Conservation (phyloP, 2,888 invertebrate genomes). For the Heliconius ismenius region DNA sequence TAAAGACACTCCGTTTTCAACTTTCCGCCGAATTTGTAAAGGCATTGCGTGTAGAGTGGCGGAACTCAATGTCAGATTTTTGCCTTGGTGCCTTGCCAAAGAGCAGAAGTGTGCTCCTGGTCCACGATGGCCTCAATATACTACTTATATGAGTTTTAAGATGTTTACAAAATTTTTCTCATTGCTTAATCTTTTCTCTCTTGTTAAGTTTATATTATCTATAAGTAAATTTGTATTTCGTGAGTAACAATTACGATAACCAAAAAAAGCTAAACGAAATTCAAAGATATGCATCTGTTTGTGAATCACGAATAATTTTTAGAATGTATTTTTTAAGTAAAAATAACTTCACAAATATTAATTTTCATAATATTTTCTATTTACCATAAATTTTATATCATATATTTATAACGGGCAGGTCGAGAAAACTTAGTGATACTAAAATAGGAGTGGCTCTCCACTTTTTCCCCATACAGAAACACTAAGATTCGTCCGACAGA, state of each 20-base stretch:
- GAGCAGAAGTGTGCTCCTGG: no score
- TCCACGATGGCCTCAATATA: no score
- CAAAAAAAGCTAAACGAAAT: constrained; percentile 2
- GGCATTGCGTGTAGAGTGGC: no score
- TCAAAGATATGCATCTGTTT: background rate
- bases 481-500: no score
- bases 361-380: background rate
- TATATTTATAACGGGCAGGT: background rate
- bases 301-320: constrained; percentile 5
- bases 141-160: background rate
- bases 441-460: no score
- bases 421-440: background rate
- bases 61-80: no score
- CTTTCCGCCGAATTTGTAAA: no score
- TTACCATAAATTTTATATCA: background rate
- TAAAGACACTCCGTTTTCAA: no score
- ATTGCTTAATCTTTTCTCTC: no score
- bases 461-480: no score
- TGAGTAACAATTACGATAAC: constrained; percentile 1
- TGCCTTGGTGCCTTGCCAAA: no score
- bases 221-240: background rate
- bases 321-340: background rate
- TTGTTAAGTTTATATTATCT: no score
- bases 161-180: background rate
- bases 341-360: background rate